Conservation (phyloP, 1,140 invertebrate genomes). For the Drosophila truncata region DNA sequence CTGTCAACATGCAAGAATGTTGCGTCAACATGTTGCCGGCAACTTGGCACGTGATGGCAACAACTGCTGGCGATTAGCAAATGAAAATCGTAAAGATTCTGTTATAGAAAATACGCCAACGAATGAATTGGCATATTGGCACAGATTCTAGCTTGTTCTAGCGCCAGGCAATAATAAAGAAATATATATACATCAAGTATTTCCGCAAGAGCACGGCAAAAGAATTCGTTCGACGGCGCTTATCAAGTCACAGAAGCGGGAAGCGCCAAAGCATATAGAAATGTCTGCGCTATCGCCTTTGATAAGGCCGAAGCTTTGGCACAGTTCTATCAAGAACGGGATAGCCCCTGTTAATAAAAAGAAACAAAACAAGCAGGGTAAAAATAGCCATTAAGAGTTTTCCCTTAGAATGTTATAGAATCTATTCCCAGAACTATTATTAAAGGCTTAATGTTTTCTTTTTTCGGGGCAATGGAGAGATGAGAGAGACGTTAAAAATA, state of each 20-base stretch:
- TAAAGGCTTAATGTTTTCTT: constrained; percentile 12
- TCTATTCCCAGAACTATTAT: constrained; percentile 28
- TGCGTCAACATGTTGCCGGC: constrained; percentile 47
- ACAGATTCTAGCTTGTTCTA: constrained; percentile 37
- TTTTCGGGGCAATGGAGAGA: constrained; percentile 1
- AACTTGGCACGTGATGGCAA: constrained; percentile 33
- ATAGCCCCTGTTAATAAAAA: constrained; percentile 9
- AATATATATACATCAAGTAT: constrained; percentile 18
- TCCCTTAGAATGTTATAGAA: neutral
- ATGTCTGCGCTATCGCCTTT: constrained; percentile 13
- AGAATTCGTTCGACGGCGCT: constrained; percentile 28
- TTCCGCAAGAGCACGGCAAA: constrained; percentile 27
- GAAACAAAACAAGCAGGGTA: constrained; percentile 2
- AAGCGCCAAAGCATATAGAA: constrained; percentile 22
- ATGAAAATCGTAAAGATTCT: constrained; percentile 20
- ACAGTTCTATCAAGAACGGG: constrained; percentile 37
- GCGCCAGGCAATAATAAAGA: constrained; percentile 56
- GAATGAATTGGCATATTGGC: constrained; percentile 54
- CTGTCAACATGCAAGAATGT: constrained; percentile 21
- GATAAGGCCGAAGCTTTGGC: constrained; percentile 46
- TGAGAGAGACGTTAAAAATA: constrained; percentile 15
- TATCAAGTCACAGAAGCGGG: constrained; percentile 26
- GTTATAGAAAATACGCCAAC: neutral
- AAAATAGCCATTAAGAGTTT: constrained; percentile 26
- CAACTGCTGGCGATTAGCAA: constrained; percentile 19